phyloP scores from a whole-genome alignment of 2,888 invertebrate genomes.

The Drosophila nigricruria region DNA sequence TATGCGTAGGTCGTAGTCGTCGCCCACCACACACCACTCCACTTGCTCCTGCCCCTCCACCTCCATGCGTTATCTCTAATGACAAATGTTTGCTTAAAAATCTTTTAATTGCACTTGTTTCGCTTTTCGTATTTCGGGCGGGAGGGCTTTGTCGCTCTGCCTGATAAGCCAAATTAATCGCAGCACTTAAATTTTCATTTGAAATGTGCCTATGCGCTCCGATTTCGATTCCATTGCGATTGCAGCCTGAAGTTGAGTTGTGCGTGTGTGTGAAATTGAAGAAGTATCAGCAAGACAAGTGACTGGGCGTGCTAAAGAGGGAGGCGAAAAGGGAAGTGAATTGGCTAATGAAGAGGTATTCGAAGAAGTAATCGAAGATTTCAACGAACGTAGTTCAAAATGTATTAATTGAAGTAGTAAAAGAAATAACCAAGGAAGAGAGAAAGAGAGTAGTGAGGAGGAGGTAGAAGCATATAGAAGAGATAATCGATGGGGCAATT shows the following conservation, averaged over 20 bases:
- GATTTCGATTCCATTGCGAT: constrained; percentile 35
- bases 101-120: constrained; percentile 81
- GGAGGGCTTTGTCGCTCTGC: constrained; percentile 24
- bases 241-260: constrained; percentile 2
- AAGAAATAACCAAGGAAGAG: background rate
- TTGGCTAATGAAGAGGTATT: constrained; percentile 3
- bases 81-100: constrained; percentile 80
- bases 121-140: constrained; percentile 35
- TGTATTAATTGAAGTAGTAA: constrained; percentile 2
- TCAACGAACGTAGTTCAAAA: background rate
- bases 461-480: background rate
- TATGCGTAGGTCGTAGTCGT: constrained; percentile 58
- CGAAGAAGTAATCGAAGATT: background rate
- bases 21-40: background rate
- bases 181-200: constrained; percentile 81
- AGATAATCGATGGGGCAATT: background rate
- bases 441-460: background rate
- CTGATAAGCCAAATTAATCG: constrained; percentile 82
- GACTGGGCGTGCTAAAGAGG: background rate
- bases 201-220: constrained; percentile 50
- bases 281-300: constrained; percentile 12
- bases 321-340: background rate
- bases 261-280: constrained; percentile 7
- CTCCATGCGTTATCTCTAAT: constrained; percentile 70
- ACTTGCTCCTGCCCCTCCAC: background rate